Evolutionary conservation across 2,888 invertebrate genomes (phyloP), one percentile per base, ranked within the genome.

Genomic region (Nephrotoma flavescens): DNA sequence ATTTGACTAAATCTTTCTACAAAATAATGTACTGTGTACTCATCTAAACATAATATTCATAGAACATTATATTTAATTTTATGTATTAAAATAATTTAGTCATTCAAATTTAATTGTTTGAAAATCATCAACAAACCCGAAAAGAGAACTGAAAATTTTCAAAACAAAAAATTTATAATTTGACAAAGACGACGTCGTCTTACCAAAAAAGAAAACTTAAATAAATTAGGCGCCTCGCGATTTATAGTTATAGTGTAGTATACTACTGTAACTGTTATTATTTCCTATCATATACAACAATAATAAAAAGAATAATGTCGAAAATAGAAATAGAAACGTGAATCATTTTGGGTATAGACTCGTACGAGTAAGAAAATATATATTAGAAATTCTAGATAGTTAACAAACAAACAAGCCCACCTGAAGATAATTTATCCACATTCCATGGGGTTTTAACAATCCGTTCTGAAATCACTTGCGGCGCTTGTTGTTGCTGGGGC

Each of bases 381-480:
- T 52, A 15, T 52, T 15, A 71, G 31, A 71, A 71, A 71, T 71
- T 71, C 71, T 71, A 31, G 31, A 71, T 7, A 71, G 19, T 7
- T 71, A 44, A 44, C 44, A 44, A 71, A 71, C 19, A 71, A 71
- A 9, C 31, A 71, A 31, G 71, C 71, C 71, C 71, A 84, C 84
- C 84, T 84, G 84, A 42, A 84, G 84, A 84, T 84, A 84, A 42
- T 84, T 84, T 84, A 84, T 84, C 84, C 84, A 84, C 84, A 84
- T 84, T 84, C 84, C 84, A 84, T 84, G 84, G 84, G 12, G 84
- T 42, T 84, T 84, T 84, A 84, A 84, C 84, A 84, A 84, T 42
- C 84, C 84, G 41, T 42, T 84, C n/a, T 0, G 84, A 84, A 42
- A 84, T 84, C n/a, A 84, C 42, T 71, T 71, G 71, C 9, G 71